A percentile compares a stretch with the other conserved stretches of the same genome.
Conservation (phyloP, 2,113 vertebrate genomes). For the Seriola dumerili region DNA sequence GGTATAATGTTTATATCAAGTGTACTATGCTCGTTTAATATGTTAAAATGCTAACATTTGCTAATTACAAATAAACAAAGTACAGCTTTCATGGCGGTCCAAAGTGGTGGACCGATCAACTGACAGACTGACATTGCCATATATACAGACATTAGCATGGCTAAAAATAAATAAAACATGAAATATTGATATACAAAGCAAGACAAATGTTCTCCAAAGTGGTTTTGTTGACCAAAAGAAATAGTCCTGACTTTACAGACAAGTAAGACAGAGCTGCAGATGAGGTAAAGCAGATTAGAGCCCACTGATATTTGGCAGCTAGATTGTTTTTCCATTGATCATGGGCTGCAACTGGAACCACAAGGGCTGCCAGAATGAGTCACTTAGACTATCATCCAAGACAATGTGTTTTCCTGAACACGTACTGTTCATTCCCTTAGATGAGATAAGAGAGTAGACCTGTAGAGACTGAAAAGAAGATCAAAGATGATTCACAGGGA, state of each 20-base stretch:
- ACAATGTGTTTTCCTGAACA: neutral
- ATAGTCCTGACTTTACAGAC: neutral
- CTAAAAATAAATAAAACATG: neutral
- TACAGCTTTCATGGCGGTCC: neutral
- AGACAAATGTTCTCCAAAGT: neutral
- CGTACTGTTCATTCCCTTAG: neutral
- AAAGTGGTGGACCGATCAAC: no score
- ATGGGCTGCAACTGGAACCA: neutral
- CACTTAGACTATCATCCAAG: neutral
- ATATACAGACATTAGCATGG: no score
- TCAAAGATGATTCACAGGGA: neutral
- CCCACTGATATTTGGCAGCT: conserved; percentile 1
- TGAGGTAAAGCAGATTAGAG: conserved; percentile 12
- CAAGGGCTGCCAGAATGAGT: conserved; percentile 21
- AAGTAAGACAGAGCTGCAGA: neutral
- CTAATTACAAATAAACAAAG: neutral
- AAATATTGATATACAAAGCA: neutral
- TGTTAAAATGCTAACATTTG: neutral
- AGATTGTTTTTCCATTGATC: conserved; percentile 24
- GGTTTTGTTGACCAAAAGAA: neutral
- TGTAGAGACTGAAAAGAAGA: neutral
- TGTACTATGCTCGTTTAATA: neutral
- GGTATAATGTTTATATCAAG: neutral
- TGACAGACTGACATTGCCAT: no score
- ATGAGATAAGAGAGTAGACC: conserved; percentile 13